Percentiles rank a stretch among this genome's conserved stretches.
phyloP scores from a whole-genome alignment of 2,797 vertebrate species.

The Clarias platycephalus region DNA sequence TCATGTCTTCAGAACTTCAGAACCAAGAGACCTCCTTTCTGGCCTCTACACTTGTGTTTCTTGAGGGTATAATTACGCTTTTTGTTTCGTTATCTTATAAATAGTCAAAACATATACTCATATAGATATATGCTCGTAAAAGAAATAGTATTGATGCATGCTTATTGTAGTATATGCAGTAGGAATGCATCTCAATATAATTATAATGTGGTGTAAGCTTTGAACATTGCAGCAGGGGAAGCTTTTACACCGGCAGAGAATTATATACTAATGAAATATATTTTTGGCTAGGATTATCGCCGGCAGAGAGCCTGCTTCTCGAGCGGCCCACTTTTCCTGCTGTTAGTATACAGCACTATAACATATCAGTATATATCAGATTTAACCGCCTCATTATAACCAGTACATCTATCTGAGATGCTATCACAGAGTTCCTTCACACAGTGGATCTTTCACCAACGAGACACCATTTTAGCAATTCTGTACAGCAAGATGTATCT shows the following conservation, averaged over 20 bases:
- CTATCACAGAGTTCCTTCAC: slow-evolving; percentile 44
- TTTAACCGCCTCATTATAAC: slow-evolving; percentile 43
- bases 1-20: background rate
- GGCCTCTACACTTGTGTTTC: background rate
- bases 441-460: slow-evolving; percentile 60
- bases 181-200: background rate
- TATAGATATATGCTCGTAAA: background rate
- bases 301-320: background rate
- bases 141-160: background rate
- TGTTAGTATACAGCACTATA: background rate
- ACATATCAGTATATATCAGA: slow-evolving; percentile 20
- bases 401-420: slow-evolving; percentile 18
- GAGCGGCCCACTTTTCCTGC: background rate
- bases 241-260: background rate
- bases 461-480: slow-evolving; percentile 79
- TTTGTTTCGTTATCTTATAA: background rate
- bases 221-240: background rate
- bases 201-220: slow-evolving; percentile 6
- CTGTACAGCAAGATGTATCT: slow-evolving; percentile 77
- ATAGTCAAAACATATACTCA: background rate
- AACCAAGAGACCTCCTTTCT: background rate
- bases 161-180: background rate
- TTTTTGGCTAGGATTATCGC: background rate
- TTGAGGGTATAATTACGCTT: background rate
- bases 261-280: background rate